Conservation (phyloP, 2,888 invertebrate species). For the Pycnomerus fuliginosus region DNA sequence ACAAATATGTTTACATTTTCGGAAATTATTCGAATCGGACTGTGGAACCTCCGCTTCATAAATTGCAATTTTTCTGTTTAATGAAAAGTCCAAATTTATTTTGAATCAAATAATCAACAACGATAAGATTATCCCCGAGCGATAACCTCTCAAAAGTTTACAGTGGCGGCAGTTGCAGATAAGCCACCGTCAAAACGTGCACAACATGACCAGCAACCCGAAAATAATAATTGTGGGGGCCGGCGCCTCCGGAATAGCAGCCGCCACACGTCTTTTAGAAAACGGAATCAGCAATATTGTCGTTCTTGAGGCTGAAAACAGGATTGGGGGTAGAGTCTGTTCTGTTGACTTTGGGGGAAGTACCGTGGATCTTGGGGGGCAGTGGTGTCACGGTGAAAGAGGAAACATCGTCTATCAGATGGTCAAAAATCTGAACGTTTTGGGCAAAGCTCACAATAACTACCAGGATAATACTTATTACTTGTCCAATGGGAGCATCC, state of each 20-base stretch:
- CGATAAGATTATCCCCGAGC: too few relatives aligned
- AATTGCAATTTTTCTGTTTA: too few relatives aligned
- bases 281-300: constrained; percentile 54
- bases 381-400: constrained; percentile 51
- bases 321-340: constrained; percentile 47
- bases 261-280: constrained; percentile 54
- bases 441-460: constrained; percentile 50
- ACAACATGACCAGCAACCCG: constrained; percentile 26
- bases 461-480: constrained; percentile 42
- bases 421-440: constrained; percentile 41
- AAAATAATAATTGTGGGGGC: constrained; percentile 60
- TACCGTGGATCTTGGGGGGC: constrained; percentile 46
- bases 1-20: too few relatives aligned
- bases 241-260: constrained; percentile 57
- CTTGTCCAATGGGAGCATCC: constrained; percentile 36
- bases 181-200: too few relatives aligned
- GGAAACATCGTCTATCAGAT: constrained; percentile 47
- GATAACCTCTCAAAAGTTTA: too few relatives aligned
- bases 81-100: too few relatives aligned
- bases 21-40: too few relatives aligned
- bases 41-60: too few relatives aligned
- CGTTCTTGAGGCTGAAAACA: constrained; percentile 51
- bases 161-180: too few relatives aligned
- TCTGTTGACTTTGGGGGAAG: constrained; percentile 37
- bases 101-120: too few relatives aligned